Evolutionary conservation across 2,888 invertebrate genomes (phyloP).

Genomic region (Andrena flavipes): DNA sequence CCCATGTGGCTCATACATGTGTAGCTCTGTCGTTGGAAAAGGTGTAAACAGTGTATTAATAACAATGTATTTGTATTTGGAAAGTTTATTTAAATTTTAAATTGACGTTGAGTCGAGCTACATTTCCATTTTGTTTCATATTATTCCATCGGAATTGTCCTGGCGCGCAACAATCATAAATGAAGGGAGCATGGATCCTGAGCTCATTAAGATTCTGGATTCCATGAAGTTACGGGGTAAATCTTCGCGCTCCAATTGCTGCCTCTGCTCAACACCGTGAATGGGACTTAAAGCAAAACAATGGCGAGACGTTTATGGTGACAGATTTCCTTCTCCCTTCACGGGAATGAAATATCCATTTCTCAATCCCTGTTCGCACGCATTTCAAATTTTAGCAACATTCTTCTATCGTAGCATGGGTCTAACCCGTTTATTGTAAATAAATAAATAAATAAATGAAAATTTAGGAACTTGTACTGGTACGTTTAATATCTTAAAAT

Average conservation of each 20-base stretch:
- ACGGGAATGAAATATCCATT: neutral
- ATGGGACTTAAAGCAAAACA: neutral
- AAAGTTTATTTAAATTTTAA: too few species aligned
- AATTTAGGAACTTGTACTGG: neutral
- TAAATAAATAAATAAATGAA: neutral
- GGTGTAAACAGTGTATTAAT: too few species aligned
- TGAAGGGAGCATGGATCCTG: conserved; percentile 8
- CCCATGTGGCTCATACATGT: too few species aligned
- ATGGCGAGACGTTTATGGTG: conserved; percentile 4
- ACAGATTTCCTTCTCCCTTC: neutral
- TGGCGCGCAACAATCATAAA: neutral
- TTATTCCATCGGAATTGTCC: conserved; percentile 12
- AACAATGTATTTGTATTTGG: too few species aligned
- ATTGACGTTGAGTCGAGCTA: too few species aligned
- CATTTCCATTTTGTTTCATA: conserved; percentile 6
- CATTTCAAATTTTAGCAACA: too few species aligned
- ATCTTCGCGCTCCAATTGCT: conserved; percentile 17
- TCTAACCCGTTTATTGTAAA: too few species aligned
- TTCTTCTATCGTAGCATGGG: too few species aligned
- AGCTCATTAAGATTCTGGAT: conserved; percentile 32
- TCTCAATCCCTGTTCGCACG: too few species aligned
- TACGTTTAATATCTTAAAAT: too few species aligned
- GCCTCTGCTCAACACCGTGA: neutral
- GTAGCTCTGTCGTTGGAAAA: too few species aligned
- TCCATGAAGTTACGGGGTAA: conserved; percentile 17